These are phyloP conservation scores for Agriopis leucophaearia DNA, from an alignment of 2,888 invertebrate genomes.

Conservation along the genomic window DNA sequence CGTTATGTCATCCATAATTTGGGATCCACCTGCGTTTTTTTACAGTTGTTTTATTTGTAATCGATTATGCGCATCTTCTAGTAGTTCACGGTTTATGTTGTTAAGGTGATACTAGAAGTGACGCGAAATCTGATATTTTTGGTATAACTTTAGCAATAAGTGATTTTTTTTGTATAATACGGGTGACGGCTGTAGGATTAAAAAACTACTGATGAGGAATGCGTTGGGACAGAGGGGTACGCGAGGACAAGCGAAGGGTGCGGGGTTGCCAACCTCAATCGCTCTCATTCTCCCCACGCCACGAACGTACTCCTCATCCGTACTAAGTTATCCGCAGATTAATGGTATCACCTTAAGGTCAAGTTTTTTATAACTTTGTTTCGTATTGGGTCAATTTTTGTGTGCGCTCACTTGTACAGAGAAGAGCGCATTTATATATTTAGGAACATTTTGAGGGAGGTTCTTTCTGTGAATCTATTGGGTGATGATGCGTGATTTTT, in stretches of 20 bases:
- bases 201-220: neutral
- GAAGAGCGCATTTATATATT: slow-evolving; percentile 32
- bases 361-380: neutral
- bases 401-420: slow-evolving; percentile 20
- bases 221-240: neutral
- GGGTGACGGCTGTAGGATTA: neutral
- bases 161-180: neutral
- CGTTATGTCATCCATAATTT: slow-evolving; percentile 16
- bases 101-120: neutral
- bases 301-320: too few species aligned
- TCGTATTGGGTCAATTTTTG: slow-evolving; percentile 12
- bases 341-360: neutral
- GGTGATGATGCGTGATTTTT: slow-evolving; percentile 44
- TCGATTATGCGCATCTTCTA: slow-evolving; percentile 13
- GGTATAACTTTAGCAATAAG: neutral
- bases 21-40: slow-evolving; percentile 24
- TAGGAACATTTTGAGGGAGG: slow-evolving; percentile 38
- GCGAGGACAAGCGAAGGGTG: too few species aligned
- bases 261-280: too few species aligned
- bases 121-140: neutral
- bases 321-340: too few species aligned
- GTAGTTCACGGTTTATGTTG: neutral
- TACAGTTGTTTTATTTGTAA: slow-evolving; percentile 19
- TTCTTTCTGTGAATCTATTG: slow-evolving; percentile 38
- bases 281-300: too few species aligned